phyloP scores from a whole-genome alignment of 2,113 vertebrate species.

The Kobus ellipsiprymnus region DNA sequence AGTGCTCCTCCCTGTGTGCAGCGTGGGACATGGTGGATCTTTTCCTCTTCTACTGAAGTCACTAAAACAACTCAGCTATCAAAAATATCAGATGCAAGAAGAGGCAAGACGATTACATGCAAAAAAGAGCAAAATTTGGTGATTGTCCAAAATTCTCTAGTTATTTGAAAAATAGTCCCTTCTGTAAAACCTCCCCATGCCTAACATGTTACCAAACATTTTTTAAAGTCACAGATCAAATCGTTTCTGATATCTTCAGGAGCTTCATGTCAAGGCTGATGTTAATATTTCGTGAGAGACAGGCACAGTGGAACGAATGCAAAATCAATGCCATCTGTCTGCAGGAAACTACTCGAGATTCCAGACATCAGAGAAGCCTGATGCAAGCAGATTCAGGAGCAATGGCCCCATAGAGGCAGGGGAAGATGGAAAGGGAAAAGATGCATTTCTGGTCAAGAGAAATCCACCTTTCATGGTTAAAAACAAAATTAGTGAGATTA shows the following conservation, averaged over 20 bases:
- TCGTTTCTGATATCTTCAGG: constrained; percentile 49
- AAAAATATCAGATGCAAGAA: not conserved
- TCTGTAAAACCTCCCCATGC: not conserved
- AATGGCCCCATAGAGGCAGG: not conserved
- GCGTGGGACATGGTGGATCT: accelerated
- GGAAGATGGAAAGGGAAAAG: not conserved
- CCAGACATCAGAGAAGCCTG: constrained; percentile 9
- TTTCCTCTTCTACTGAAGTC: not conserved
- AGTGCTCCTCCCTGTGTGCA: accelerated
- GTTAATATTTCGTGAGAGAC: constrained; percentile 49
- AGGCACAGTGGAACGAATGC: constrained; percentile 35
- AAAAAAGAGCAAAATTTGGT: not conserved
- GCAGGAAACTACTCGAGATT: constrained; percentile 45
- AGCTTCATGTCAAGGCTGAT: constrained; percentile 37
- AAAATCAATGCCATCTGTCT: constrained; percentile 69
- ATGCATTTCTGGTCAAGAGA: not conserved
- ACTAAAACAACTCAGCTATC: not conserved
- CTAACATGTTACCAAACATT: constrained; percentile 21
- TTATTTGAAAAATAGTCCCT: not conserved
- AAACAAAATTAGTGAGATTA: not conserved
- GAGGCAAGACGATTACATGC: not conserved
- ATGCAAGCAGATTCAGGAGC: not conserved
- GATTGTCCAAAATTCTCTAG: not conserved
- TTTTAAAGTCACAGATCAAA: constrained; percentile 51
- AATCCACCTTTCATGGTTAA: not conserved